A percentile compares a stretch with the other conserved stretches of the same genome.
Evolutionary conservation across 2,888 invertebrate species (phyloP).

Genomic region (Scaptomyza tumidula): DNA sequence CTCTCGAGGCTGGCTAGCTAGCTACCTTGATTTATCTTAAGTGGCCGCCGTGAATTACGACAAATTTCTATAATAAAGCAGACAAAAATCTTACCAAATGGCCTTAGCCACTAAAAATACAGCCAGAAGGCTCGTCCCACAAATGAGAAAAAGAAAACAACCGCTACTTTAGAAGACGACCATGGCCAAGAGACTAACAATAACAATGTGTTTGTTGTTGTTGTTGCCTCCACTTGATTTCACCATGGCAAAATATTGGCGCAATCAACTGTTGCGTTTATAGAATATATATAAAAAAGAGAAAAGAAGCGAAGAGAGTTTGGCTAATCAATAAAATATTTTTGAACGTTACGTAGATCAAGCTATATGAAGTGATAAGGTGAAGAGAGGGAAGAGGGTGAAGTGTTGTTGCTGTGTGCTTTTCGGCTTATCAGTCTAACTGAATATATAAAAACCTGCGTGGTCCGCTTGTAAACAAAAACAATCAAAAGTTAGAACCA

Average conservation of each 20-base stretch:
- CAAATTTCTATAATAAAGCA: constrained; percentile 80
- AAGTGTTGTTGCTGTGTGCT: not conserved
- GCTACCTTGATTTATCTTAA: constrained; percentile 77
- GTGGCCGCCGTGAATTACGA: constrained; percentile 77
- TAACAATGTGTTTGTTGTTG: constrained; percentile 52
- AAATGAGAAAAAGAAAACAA: constrained; percentile 45
- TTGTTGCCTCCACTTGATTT: constrained; percentile 41
- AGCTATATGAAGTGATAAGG: constrained; percentile 28
- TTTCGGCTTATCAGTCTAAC: constrained; percentile 51
- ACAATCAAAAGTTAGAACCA: constrained; percentile 43
- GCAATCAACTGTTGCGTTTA: constrained; percentile 38
- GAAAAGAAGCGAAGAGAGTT: constrained; percentile 2
- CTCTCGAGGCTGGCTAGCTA: not conserved
- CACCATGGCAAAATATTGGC: constrained; percentile 46
- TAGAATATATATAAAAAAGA: constrained; percentile 8
- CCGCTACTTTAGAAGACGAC: constrained; percentile 66
- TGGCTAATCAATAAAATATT: constrained; percentile 59
- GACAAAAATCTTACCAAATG: constrained; percentile 76
- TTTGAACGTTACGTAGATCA: constrained; percentile 17
- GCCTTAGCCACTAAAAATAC: constrained; percentile 31
- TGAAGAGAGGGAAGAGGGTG: not conserved
- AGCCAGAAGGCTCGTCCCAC: not conserved
- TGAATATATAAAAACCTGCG: constrained; percentile 49
- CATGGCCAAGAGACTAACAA: constrained; percentile 58
- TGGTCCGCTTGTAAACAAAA: constrained; percentile 69